phyloP scores from a whole-genome alignment of 2,113 vertebrate genomes.

The Leptobrachium leishanense region DNA sequence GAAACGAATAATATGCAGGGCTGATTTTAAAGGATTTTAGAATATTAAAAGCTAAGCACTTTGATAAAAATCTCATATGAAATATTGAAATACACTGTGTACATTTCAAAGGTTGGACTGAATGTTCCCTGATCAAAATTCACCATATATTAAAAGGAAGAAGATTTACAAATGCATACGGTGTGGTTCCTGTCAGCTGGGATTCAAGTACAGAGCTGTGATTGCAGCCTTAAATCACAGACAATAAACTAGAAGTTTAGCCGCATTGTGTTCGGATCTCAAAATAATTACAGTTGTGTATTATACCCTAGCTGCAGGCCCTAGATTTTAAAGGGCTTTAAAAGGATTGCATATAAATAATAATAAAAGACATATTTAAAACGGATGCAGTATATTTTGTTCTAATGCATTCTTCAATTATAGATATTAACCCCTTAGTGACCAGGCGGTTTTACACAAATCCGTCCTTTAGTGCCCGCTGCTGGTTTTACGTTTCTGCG shows the following conservation, averaged over 20 bases:
- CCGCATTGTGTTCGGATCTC: not conserved
- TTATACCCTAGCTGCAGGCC: not conserved
- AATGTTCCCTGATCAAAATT: not conserved
- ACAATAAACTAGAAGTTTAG: not conserved
- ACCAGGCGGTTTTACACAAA: too few relatives aligned
- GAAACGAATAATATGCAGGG: not conserved
- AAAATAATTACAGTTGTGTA: constrained; percentile 6
- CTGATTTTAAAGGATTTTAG: constrained; percentile 10
- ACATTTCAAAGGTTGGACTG: not conserved
- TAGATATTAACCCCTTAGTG: too few relatives aligned
- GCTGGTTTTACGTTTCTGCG: too few relatives aligned
- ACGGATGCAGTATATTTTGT: not conserved
- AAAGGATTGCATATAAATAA: not conserved
- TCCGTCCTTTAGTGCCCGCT: too few relatives aligned
- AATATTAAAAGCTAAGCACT: not conserved
- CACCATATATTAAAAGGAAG: not conserved
- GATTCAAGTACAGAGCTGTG: not conserved
- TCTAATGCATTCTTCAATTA: too few relatives aligned
- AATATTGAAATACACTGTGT: constrained; percentile 1
- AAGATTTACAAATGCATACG: not conserved
- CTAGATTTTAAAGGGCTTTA: not conserved
- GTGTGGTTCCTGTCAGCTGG: not conserved
- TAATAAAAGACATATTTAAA: not conserved
- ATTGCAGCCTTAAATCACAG: not conserved
- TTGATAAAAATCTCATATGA: not conserved